Percentiles rank a stretch among this genome's conserved stretches.
Conservation (phyloP, 2,888 invertebrate species). For the Tetropium fuscum region DNA sequence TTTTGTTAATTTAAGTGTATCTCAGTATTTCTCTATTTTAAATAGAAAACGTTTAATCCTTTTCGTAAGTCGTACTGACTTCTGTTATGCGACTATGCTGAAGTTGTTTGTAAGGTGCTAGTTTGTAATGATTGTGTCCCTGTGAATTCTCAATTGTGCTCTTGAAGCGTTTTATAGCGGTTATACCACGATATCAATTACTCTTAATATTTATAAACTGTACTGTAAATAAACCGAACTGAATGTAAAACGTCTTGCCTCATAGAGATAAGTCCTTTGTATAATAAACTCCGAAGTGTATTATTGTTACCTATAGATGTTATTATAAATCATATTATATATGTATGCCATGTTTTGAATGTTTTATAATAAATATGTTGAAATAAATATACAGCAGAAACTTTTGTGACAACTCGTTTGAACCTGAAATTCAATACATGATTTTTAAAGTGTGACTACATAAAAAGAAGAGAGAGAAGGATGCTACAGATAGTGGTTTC, state of each 20-base stretch:
- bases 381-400: conserved; percentile 41
- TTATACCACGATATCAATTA: conserved; percentile 12
- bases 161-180: conserved; percentile 8
- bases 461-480: conserved; percentile 27
- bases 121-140: no score
- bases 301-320: conserved; percentile 52
- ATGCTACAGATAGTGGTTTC: conserved; percentile 14
- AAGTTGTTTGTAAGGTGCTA: no score
- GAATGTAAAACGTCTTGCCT: conserved; percentile 51
- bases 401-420: conserved; percentile 28
- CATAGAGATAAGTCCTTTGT: conserved; percentile 48
- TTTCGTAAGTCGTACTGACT: no score
- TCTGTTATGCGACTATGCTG: no score
- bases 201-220: conserved; percentile 32
- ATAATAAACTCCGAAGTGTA: conserved; percentile 44
- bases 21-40: no score
- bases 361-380: conserved; percentile 52
- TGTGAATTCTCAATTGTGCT: conserved; percentile 17
- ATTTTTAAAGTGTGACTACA: conserved; percentile 32
- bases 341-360: conserved; percentile 50
- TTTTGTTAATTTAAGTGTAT: no score
- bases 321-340: conserved; percentile 45
- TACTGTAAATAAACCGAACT: conserved; percentile 50
- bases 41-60: no score
- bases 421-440: conserved; percentile 39